phyloP scores from a whole-genome alignment of 2,888 invertebrate genomes.

The Boloria euphrosyne region DNA sequence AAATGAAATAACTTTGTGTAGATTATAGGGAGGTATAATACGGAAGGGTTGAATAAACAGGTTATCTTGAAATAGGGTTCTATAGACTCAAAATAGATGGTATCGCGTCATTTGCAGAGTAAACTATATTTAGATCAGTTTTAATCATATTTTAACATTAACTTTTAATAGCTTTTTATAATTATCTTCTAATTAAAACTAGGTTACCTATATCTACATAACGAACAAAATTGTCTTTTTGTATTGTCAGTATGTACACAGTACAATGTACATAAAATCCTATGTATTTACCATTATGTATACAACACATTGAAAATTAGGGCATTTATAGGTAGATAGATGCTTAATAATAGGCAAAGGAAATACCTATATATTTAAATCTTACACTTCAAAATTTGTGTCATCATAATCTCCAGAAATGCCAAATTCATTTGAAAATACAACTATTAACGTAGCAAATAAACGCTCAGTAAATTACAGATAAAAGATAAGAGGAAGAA shows the following conservation, averaged over 20 bases:
- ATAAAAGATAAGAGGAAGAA: neutral
- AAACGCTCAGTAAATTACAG: constrained; percentile 3
- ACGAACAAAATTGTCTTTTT: too few species aligned
- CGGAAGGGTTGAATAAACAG: constrained; percentile 28
- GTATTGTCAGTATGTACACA: too few species aligned
- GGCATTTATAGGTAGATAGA: neutral
- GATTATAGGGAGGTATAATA: constrained; percentile 17
- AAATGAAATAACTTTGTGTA: constrained; percentile 32
- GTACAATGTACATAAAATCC: too few species aligned
- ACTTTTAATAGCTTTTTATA: neutral
- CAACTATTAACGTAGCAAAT: neutral
- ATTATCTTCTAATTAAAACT: too few species aligned
- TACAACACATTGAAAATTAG: neutral
- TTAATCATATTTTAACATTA: neutral
- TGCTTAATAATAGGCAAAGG: neutral
- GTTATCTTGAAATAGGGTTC: constrained; percentile 19
- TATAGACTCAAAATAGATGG: constrained; percentile 26
- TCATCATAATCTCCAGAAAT: neutral
- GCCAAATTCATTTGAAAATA: neutral
- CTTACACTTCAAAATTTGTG: neutral
- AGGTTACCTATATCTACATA: too few species aligned
- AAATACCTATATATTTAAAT: neutral
- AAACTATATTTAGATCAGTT: neutral
- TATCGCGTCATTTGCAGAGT: constrained; percentile 6
- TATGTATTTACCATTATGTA: too few species aligned